A percentile compares a stretch with the other conserved stretches of the same genome.
These are phyloP conservation scores for Trachelipus rathkii DNA, from an alignment of 1,140 invertebrate genomes.

Conservation along the genomic window DNA sequence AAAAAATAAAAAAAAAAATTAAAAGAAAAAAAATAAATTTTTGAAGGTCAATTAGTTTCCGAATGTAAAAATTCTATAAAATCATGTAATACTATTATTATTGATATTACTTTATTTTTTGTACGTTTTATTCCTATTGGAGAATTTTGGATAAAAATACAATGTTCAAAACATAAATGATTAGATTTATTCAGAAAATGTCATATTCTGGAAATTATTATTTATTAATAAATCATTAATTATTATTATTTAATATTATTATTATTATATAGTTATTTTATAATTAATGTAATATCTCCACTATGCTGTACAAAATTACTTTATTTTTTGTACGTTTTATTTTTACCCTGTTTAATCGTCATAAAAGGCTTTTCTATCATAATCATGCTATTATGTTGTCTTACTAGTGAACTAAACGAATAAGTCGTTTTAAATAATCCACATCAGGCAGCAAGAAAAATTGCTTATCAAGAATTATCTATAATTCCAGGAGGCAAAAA, in stretches of 20 bases:
- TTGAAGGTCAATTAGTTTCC: no score
- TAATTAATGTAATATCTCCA: no score
- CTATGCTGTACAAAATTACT: neutral
- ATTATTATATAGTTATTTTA: neutral
- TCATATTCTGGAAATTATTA: neutral
- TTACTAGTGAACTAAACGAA: neutral
- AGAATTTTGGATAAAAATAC: neutral
- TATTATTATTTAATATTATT: neutral
- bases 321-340: neutral
- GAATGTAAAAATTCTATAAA: no score
- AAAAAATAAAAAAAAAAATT: no score
- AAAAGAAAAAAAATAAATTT: no score
- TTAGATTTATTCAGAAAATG: neutral
- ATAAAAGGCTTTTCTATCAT: no score
- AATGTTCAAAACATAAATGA: neutral
- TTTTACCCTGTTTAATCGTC: no score
- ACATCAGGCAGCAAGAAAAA: no score
- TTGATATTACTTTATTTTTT: neutral
- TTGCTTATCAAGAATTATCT: no score
- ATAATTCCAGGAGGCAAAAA: no score
- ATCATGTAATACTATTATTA: no score
- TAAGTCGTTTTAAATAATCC: neutral
- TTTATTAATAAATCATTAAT: neutral
- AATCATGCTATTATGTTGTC: no score
- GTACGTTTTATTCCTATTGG: neutral